These are phyloP conservation scores for Strongylocentrotus purpuratus DNA, from an alignment of 35 echinoderm and acorn worm species.

Conservation along the genomic window DNA sequence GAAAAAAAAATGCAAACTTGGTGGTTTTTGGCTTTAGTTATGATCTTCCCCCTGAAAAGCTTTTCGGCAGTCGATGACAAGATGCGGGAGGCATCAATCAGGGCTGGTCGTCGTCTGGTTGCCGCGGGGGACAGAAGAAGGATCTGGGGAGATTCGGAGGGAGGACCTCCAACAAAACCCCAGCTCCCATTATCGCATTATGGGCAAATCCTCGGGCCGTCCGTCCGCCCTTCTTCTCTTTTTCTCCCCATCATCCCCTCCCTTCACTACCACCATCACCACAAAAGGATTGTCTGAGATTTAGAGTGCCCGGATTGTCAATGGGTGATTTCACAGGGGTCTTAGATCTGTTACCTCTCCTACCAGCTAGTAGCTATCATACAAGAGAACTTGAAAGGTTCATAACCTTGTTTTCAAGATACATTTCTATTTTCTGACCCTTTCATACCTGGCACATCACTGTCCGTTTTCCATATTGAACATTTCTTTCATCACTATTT, in stretches of 20 bases:
- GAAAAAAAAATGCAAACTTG: not conserved
- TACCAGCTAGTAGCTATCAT: not conserved
- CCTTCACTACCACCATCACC: not conserved
- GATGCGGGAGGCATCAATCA: constrained; percentile 39
- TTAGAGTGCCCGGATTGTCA: not conserved
- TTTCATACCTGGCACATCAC: not conserved
- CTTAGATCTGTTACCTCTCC: not conserved
- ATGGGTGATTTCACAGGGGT: constrained; percentile 27
- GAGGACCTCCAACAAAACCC: constrained; percentile 37
- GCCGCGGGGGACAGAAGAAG: constrained; percentile 28
- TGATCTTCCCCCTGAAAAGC: constrained; percentile 8
- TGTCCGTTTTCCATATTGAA: not conserved
- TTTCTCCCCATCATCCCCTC: not conserved
- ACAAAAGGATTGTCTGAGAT: constrained; percentile 22
- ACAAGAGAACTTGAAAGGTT: not conserved
- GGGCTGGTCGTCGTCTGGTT: constrained; percentile 22
- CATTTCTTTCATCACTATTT: not conserved
- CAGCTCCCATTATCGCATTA: constrained; percentile 50
- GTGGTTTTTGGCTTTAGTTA: constrained; percentile 18
- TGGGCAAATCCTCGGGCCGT: constrained; percentile 37
- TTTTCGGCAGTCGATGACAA: not conserved
- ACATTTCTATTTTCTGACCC: not conserved
- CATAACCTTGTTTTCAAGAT: not conserved
- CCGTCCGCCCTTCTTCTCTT: not conserved
- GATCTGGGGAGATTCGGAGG: constrained; percentile 26